Base-by-base conservation (phyloP, 2,797 vertebrate genomes). In the Cyprinella venusta region DNA sequence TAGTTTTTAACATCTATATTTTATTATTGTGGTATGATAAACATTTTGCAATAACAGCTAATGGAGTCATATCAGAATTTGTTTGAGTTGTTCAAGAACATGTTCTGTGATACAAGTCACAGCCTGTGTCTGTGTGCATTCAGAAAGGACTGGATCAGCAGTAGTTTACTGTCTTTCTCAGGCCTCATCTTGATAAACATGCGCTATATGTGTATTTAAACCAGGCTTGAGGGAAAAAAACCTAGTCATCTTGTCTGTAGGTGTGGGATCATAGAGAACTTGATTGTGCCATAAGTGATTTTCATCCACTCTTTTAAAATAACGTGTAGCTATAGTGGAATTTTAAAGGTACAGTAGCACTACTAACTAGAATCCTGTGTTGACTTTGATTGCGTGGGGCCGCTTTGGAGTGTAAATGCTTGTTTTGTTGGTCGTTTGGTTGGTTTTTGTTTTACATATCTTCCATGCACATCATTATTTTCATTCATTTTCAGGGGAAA, bases 21-120 rank as follows among this genome's bases (percentile, higher is more conserved):
- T 92, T 86, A 84, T 90, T 88, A 88, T 88, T 87, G 82, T 88
- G 80, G 80, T 87, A 86, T 90, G 85, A 80, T 87, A 92, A 88
- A 94, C 92, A 93, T 94, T 93, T 93, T 92, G 93, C 94, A 95
- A 94, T 94, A 94, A 94, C 88, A 87, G 87, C 76, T 91, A 87
- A 88, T 89, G 79, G 92, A 88, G 87, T 92, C 85, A 88, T 89
- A 91, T 90, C 87, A 89, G 86, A 86, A 85, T 91, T 90, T 90
- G 87, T 86, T 76, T 48, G 81, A 83, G 82, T 86, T 76, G 72
- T 85, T 77, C 67, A 61, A 74, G 30, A 86, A 74, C 71, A 74
- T 76, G 84, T 68, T 70, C 67, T 83, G 86, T 84, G 81, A 83
- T 80, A 42, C 21, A 71, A 84, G 68, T 79, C 76, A 79, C 72